These are phyloP conservation scores for Microtus richardsoni DNA, from an alignment of 2,113 vertebrate species.

Conservation along the genomic window DNA sequence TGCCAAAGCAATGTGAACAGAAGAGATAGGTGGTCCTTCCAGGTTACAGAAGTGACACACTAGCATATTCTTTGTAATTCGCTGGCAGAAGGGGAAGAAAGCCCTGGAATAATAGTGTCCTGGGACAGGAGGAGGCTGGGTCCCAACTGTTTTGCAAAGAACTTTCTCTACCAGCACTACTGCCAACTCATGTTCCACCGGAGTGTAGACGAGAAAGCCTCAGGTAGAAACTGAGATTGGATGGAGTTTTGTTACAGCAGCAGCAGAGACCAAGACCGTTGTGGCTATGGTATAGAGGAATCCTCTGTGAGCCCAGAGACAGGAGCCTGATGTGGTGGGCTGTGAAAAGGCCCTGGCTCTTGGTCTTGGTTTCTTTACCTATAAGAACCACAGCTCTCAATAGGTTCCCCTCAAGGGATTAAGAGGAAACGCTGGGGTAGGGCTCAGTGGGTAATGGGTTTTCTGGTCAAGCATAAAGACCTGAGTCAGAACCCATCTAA, in stretches of 20 bases:
- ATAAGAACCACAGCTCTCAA: not conserved
- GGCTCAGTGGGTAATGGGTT: not conserved
- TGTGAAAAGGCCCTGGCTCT: too few species aligned
- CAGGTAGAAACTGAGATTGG: not conserved
- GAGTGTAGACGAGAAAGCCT: not conserved
- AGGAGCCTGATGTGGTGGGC: fast-evolving
- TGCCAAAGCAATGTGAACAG: not conserved
- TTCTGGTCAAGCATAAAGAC: not conserved
- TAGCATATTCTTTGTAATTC: too few species aligned
- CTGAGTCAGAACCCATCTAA: not conserved
- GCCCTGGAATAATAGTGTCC: fast-evolving
- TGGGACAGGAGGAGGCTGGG: not conserved
- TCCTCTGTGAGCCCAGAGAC: not conserved
- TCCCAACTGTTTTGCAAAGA: not conserved
- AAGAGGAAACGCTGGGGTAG: not conserved
- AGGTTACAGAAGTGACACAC: not conserved
- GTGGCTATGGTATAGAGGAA: not conserved
- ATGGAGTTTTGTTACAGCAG: not conserved
- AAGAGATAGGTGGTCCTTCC: not conserved
- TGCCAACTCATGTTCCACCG: not conserved
- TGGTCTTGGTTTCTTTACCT: not conserved
- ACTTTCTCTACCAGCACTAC: not conserved
- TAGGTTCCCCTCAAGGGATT: not conserved
- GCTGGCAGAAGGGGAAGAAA: not conserved
- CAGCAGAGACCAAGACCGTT: not conserved